Evolutionary conservation across 2,113 vertebrate species (phyloP).

Genomic region (Alexandromys fortis): DNA sequence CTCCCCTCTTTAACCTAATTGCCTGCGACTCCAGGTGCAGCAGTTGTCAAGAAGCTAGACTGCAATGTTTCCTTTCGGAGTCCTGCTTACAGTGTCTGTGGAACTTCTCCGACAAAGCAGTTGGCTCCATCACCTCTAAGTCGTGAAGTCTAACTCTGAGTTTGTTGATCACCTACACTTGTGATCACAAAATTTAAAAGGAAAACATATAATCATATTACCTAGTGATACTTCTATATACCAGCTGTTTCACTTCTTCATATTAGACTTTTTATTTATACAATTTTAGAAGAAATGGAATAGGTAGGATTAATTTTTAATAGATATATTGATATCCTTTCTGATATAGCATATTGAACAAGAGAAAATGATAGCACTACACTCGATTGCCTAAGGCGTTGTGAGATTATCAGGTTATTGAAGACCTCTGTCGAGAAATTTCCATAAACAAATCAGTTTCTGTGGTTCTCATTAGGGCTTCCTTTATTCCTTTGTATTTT

Average conservation of each 20-base stretch:
- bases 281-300: background rate
- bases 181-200: background rate
- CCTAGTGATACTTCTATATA: no score
- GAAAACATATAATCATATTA: background rate
- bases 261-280: background rate
- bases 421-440: background rate
- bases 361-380: background rate
- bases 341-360: background rate
- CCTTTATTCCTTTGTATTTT: background rate
- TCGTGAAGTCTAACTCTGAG: background rate
- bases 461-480: background rate
- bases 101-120: background rate
- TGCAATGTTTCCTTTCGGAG: constrained; percentile 35
- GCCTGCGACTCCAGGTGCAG: background rate
- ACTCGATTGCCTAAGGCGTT: background rate
- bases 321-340: background rate
- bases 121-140: background rate
- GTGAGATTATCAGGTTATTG: no score
- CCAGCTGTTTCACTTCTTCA: background rate
- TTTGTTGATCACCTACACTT: background rate
- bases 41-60: background rate
- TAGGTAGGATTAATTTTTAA: background rate
- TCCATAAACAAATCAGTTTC: background rate
- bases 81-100: background rate
- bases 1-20: background rate